Percentiles rank a stretch among this genome's conserved stretches.
phyloP scores from a whole-genome alignment of 2,888 invertebrate species.

The Caenorhabditis doughertyi region DNA sequence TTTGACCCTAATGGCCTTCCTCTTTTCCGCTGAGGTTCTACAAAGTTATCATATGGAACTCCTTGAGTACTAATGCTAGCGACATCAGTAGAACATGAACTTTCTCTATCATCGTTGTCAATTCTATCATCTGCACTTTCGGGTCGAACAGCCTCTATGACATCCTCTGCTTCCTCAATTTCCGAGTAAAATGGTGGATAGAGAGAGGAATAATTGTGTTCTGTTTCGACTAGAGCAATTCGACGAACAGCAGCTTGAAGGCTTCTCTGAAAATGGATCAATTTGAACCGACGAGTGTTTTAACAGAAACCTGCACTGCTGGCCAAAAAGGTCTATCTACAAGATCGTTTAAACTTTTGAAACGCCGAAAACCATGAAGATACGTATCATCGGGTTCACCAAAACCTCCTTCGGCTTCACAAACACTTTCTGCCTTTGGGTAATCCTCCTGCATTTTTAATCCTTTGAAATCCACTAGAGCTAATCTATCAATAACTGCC shows the following conservation, averaged over 20 bases:
- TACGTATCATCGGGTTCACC: constrained; percentile 1
- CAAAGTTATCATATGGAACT: constrained; percentile 7
- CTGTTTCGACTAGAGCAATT: not conserved
- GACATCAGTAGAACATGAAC: not conserved
- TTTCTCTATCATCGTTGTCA: not conserved
- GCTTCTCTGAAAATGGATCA: not conserved
- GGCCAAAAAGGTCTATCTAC: constrained; percentile 5
- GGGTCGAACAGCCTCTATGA: too few species aligned
- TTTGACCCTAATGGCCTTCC: constrained; percentile 44
- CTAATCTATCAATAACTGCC: not conserved
- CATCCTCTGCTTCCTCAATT: not conserved
- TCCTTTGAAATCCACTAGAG: not conserved
- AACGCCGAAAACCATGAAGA: not conserved
- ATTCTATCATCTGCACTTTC: not conserved
- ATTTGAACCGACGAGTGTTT: not conserved
- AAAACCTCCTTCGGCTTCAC: not conserved
- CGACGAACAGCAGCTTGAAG: constrained; percentile 9
- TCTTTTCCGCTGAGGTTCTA: not conserved
- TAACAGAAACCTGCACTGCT: not conserved
- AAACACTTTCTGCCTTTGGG: constrained; percentile 16
- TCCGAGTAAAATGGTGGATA: not conserved
- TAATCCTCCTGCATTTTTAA: not conserved
- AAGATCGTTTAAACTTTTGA: constrained; percentile 27
- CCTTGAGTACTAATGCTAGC: not conserved
- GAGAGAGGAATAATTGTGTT: constrained; percentile 1